phyloP scores from a whole-genome alignment of 92 coral and sea anemone genomes.

The Palythoa caribaeorum region DNA sequence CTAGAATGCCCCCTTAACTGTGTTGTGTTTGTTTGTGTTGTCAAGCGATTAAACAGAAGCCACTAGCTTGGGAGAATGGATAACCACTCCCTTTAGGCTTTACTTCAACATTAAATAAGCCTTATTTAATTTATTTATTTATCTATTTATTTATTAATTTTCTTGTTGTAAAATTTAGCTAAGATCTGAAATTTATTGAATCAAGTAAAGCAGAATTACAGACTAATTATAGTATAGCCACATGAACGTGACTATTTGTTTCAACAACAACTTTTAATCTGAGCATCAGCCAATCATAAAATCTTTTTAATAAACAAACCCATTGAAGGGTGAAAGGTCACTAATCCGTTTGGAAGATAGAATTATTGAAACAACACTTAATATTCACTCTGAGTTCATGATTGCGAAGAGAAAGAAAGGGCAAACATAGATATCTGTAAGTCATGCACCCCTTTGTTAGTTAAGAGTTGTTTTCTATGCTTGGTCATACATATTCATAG shows the following conservation, averaged over 20 bases:
- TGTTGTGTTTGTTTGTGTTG: too few relatives aligned
- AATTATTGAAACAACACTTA: background rate
- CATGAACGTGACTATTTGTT: background rate
- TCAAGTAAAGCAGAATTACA: background rate
- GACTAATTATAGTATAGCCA: background rate
- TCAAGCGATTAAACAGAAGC: too few relatives aligned
- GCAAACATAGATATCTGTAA: background rate
- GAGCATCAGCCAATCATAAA: slow-evolving; percentile 43
- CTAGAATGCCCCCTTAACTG: too few relatives aligned
- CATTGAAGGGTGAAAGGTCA: slow-evolving; percentile 37
- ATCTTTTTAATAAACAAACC: slow-evolving; percentile 18
- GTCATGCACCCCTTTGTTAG: too few relatives aligned
- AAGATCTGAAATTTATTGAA: background rate
- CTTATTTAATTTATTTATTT: too few relatives aligned
- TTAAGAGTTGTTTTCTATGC: too few relatives aligned
- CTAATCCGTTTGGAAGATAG: background rate
- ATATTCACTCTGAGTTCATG: background rate
- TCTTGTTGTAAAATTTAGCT: too few relatives aligned
- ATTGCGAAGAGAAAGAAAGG: background rate
- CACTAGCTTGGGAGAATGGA: too few relatives aligned
- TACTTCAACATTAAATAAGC: too few relatives aligned
- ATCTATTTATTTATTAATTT: too few relatives aligned
- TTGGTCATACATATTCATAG: too few relatives aligned
- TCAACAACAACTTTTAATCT: background rate
- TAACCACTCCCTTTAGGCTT: too few relatives aligned